Base-by-base conservation (phyloP, 2,888 invertebrate species). In the Pseudoips prasinana region DNA sequence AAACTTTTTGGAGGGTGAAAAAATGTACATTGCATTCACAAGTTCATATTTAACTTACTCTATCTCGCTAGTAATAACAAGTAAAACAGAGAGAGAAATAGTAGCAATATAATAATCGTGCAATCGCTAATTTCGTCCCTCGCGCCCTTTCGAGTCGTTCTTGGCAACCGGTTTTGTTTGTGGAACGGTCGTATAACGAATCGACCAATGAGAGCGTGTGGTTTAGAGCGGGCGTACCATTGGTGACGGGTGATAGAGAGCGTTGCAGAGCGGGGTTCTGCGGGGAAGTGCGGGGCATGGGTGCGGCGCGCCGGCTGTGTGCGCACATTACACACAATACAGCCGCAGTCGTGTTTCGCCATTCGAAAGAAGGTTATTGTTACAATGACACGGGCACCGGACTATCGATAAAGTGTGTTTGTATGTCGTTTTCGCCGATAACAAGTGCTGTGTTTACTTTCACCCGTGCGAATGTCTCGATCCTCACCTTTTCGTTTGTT, bases 401-500 rank as follows among this genome's bases (percentile, higher is more conserved):
- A 82, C 85, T 85, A 69, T 86, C 86, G 86, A 85, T 87, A 86
- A 85, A 86, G 87, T 87, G 87, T 87, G 87, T 88, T 86, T 88
- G 87, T 88, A 86, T 86, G 87, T 83, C 86, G 87, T 86, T 84
- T 85, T 84, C 85, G 83, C 86, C 86, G 82, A 81, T 85, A 83
- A 80, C 83, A 82, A 86, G 87, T 87, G 87, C 85, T 85, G 87
- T 87, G 87, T 84, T 86, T 84, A 86, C 85, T 86, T 86, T 87
- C 84, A 84, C 83, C 80, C 73, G 87, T 86, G 86, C 87, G 86
- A 87, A 88, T 88, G 87, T 86, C 81, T 86, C 84, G 64, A 78
- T 83, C 78, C 82, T 80, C 82, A 82, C 77, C 73, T 81, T 83
- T 82, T 80, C 75, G 75, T 85, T 86, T 85, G 76, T 78, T 79